phyloP scores from a whole-genome alignment of 2,888 invertebrate species.

The Cheilosia variabilis region DNA sequence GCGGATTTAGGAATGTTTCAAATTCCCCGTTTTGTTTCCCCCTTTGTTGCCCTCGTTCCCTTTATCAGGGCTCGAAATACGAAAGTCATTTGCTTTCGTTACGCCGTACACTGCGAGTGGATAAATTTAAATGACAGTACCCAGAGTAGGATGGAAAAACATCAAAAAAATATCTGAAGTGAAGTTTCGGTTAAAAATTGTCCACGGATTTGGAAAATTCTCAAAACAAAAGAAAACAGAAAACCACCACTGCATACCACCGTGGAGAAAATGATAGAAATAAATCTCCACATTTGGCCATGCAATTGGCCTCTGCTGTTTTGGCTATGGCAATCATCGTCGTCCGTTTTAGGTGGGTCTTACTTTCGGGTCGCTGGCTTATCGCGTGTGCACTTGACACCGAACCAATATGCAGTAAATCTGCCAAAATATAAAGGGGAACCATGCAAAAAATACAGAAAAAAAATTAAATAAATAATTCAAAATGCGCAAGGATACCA shows the following conservation, averaged over 20 bases:
- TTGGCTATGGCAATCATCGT: conserved; percentile 55
- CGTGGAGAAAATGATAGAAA: conserved; percentile 81
- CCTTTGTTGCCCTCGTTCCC: conserved; percentile 14
- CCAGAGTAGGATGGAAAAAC: conserved; percentile 3
- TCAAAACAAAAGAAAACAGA: conserved; percentile 19
- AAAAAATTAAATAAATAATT: not conserved
- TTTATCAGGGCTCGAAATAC: conserved; percentile 39
- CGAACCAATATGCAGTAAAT: conserved; percentile 84
- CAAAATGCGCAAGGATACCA: not conserved
- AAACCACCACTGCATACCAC: not conserved
- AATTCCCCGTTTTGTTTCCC: not conserved
- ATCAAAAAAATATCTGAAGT: not conserved
- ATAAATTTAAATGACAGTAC: conserved; percentile 72
- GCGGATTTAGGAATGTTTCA: conserved; percentile 52
- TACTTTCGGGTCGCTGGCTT: conserved; percentile 63
- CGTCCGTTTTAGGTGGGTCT: conserved; percentile 25
- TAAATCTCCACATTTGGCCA: conserved; percentile 78
- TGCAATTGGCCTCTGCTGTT: conserved; percentile 58
- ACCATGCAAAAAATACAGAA: not conserved
- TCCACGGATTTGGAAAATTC: conserved; percentile 20
- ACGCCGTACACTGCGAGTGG: conserved; percentile 40
- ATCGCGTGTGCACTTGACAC: conserved; percentile 81
- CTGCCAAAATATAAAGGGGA: conserved; percentile 78
- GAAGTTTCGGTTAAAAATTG: not conserved
- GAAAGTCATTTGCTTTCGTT: conserved; percentile 66